Base-by-base conservation (phyloP, 2,888 invertebrate genomes). In the Anthrax anthrax region DNA sequence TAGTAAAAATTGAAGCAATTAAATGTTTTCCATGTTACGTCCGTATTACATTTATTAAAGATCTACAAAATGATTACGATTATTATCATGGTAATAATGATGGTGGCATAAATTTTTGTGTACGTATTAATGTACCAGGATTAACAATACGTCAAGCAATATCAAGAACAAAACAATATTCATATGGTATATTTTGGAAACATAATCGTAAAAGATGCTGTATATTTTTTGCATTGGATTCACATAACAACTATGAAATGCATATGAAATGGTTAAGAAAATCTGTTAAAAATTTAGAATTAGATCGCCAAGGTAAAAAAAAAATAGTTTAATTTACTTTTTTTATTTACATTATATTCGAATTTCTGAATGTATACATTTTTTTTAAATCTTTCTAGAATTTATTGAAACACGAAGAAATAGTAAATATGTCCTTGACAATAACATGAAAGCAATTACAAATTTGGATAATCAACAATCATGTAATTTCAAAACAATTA, bases 261-360 rank as follows among this genome's bases (percentile, higher is more conserved):
- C 69, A 69, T 49, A 68, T 68, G 65, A 65, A 64, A 52, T 68
- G 68, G 68, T 57, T 68, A 32, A 64, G 64, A 18, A 64, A 63
- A 51, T 67, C 69, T 0, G 66, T 68, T 2, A 67, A 64, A 43
- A 67, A 66, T 52, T 57, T 68, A 32, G 68, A 68, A 49, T 42
- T 64, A 13, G 62, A 67, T 52, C 57, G 69, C 1, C 62, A 65
- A 51, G 56, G 57, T 57, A 48, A 47, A 39, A 23, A 18, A 18
- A 8, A 5, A 16, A 18, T 6, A 14, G 18, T 29, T 16, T 16
- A n/a, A 4, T 12, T 12, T 32, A 32, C 12, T 32, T 12, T 32
- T 32, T 32, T 32, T 32, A 12, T n/a, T n/a, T n/a, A n/a, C n/a
- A n/a, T n/a, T n/a, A n/a, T n/a, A n/a, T n/a, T n/a, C n/a, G n/a